These are phyloP conservation scores for Bolinopsis microptera DNA, from an alignment of 37 sponge, comb jelly and placozoan genomes.

Conservation along the genomic window DNA sequence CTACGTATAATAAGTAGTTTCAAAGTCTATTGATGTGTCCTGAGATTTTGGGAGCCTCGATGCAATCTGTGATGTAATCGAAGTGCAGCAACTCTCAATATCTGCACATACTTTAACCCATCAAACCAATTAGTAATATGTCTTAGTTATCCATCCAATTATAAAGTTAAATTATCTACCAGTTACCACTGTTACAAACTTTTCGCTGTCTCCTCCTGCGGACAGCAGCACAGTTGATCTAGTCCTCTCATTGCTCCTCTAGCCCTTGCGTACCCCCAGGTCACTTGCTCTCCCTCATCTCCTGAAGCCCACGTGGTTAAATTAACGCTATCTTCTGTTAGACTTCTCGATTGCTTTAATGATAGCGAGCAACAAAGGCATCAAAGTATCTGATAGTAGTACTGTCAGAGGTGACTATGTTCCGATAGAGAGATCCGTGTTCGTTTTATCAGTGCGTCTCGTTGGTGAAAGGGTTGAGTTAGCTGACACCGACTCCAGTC, in stretches of 20 bases:
- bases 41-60: not conserved
- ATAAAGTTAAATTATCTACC: not conserved
- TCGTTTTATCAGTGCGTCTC: not conserved
- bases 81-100: not conserved
- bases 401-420: not conserved
- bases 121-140: too few relatives aligned
- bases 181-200: not conserved
- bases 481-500: slow-evolving; percentile 42
- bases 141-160: too few relatives aligned
- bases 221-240: slow-evolving; percentile 13
- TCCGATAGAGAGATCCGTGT: slow-evolving; percentile 14
- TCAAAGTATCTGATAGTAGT: not conserved
- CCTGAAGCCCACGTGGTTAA: not conserved
- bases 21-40: not conserved
- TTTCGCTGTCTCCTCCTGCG: not conserved
- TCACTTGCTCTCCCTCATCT: not conserved
- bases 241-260: not conserved
- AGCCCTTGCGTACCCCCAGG: not conserved
- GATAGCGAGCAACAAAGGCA: not conserved
- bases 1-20: too few relatives aligned
- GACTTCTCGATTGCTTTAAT: not conserved
- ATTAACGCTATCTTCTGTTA: too few relatives aligned
- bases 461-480: slow-evolving; percentile 21
- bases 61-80: not conserved
- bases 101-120: not conserved